Evolutionary conservation across 2,888 invertebrate genomes (phyloP), one percentile per base, ranked within the genome.

Genomic region (Tolmerus cingulatus): DNA sequence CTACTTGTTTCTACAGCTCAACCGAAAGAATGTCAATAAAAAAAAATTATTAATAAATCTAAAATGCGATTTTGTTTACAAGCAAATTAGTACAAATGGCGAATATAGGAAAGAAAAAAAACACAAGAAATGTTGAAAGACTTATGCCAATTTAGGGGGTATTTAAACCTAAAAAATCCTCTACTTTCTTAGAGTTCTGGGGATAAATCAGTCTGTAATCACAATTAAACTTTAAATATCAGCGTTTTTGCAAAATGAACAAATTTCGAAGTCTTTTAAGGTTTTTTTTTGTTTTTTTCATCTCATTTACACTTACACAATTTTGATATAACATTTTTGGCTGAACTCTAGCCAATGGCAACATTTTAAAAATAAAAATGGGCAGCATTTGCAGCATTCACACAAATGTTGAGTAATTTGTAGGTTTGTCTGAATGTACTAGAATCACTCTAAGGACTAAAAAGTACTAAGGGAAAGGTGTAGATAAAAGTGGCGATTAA

Each of bases 171-270:
- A 74, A 85, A 85, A 51, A 85, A 85, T 74, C 74, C 46, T 46
- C 85, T 85, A 74, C 34, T 4, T 40, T 85, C 74, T 74, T 74
- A 43, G 27, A 74, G 46, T 74, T 85, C 51, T 74, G 74, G 74
- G 57, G 85, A 74, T 74, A 85, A 85, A 85, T 85, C 85, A 85
- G 85, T 85, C 85, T 85, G 85, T 85, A 74, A 85, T 85, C 74
- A 85, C 66, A 84, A 19, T 66, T 74, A 14, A 74, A 74, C 27
- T 57, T 74, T 85, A 57, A 57, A 30, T 84, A 30, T 84, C 66
- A 81, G n/a, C n/a, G 23, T 84, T 84, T 66, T 74, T 51, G 30
- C 19, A 66, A 84, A 66, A 27, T 43, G 74, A 85, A 85, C 27
- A 30, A 74, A 74, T 74, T 74, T 74, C 74, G 74, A 85, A 85